phyloP scores from a whole-genome alignment of 2,113 vertebrate species.

The Solea senegalensis region DNA sequence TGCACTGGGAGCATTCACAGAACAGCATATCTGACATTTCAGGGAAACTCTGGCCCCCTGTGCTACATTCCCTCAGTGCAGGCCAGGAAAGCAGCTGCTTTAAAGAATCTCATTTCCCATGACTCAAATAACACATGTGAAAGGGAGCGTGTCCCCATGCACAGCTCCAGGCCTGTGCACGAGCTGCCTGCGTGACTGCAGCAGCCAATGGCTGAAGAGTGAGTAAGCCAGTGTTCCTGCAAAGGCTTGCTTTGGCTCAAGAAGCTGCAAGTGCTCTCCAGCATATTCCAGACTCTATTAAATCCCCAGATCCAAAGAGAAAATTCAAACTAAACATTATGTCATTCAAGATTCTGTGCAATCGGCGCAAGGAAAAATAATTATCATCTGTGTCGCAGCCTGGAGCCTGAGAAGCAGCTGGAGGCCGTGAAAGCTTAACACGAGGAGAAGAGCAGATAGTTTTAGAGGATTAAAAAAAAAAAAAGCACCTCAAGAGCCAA shows the following conservation, averaged over 20 bases:
- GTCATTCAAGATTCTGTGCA: not conserved
- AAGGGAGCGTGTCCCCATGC: not conserved
- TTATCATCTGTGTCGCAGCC: no score
- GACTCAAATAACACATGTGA: slow-evolving; percentile 36
- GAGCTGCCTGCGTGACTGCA: not conserved
- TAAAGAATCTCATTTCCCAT: slow-evolving; percentile 37
- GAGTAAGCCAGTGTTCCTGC: not conserved
- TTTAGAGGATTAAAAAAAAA: slow-evolving; percentile 55
- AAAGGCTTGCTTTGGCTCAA: not conserved
- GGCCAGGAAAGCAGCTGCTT: slow-evolving; percentile 40
- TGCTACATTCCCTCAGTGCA: not conserved
- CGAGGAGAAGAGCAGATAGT: slow-evolving; percentile 53
- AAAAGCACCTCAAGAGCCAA: not conserved
- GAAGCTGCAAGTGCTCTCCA: no score
- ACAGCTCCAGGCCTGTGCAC: not conserved
- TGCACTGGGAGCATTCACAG: not conserved
- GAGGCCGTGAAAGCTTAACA: slow-evolving; percentile 45
- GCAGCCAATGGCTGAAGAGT: not conserved
- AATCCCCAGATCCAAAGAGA: no score
- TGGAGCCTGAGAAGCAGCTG: slow-evolving; percentile 31
- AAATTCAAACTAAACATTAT: no score
- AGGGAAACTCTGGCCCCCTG: not conserved
- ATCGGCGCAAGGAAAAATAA: no score
- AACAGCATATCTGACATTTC: not conserved
- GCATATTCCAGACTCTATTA: no score